These are phyloP conservation scores for Nerophis ophidion DNA, from an alignment of 2,113 vertebrate genomes.

Conservation along the genomic window DNA sequence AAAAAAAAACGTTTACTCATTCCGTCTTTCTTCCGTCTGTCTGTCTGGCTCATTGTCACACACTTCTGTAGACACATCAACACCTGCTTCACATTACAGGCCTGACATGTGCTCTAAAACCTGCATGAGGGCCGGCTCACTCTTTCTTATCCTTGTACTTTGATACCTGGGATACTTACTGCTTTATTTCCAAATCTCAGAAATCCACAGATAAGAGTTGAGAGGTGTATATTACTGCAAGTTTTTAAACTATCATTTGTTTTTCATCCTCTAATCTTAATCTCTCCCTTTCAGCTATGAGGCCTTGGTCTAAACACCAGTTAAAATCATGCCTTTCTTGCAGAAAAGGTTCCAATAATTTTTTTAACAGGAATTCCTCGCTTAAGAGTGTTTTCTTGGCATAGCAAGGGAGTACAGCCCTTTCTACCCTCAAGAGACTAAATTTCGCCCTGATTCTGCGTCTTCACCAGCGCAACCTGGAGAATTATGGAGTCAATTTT, in stretches of 20 bases:
- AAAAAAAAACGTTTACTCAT: not conserved
- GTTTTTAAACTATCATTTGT: not conserved
- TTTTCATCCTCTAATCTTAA: not conserved
- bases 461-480: not conserved
- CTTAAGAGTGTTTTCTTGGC: not conserved
- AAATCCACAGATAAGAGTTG: not conserved
- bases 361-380: conserved; percentile 3
- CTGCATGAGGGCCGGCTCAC: not conserved
- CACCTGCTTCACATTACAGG: conserved; percentile 1
- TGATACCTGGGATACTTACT: not conserved
- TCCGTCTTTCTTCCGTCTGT: not conserved
- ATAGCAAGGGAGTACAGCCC: not conserved
- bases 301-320: not conserved
- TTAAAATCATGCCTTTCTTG: conserved; percentile 2
- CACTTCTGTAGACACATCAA: too few species aligned
- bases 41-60: not conserved
- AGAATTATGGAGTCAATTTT: not conserved
- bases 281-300: not conserved
- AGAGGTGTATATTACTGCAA: not conserved
- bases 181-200: not conserved
- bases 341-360: conserved; percentile 5
- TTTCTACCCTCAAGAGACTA: conserved; percentile 1
- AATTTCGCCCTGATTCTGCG: not conserved
- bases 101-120: not conserved
- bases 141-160: not conserved